A percentile compares a stretch with the other conserved stretches of the same genome.
These are phyloP conservation scores for Galaxea fascicularis DNA, from an alignment of 92 coral and sea anemone species.

Conservation along the genomic window DNA sequence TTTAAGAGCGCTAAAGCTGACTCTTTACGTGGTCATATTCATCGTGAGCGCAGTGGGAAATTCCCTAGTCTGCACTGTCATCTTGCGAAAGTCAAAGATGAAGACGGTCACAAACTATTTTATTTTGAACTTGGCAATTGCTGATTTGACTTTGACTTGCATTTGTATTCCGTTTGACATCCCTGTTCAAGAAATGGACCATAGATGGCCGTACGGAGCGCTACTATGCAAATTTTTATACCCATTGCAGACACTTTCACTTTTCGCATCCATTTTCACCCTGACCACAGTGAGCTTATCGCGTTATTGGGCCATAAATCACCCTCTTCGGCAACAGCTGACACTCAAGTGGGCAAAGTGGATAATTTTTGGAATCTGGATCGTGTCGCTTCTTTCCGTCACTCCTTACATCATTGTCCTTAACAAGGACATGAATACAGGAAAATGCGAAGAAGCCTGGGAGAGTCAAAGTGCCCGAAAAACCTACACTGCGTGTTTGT, in stretches of 20 bases:
- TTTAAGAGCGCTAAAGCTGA: constrained; percentile 55
- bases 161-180: constrained; percentile 83
- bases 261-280: constrained; percentile 81
- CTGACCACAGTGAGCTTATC: constrained; percentile 71
- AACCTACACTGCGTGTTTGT: constrained; percentile 69
- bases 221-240: constrained; percentile 74
- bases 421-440: constrained; percentile 30
- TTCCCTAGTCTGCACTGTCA: constrained; percentile 72
- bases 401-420: constrained; percentile 75
- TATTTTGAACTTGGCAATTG: constrained; percentile 80
- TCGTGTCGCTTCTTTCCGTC: constrained; percentile 71
- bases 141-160: constrained; percentile 79
- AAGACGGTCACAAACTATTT: constrained; percentile 89
- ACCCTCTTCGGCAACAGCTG: constrained; percentile 79
- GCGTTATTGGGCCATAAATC: constrained; percentile 90
- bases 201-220: constrained; percentile 78
- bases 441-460: constrained; percentile 76
- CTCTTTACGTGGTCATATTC: constrained; percentile 70
- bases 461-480: constrained; percentile 48
- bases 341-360: constrained; percentile 65
- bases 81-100: constrained; percentile 75
- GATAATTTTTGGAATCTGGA: constrained; percentile 76
- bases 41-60: constrained; percentile 78
- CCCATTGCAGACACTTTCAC: constrained; percentile 79
- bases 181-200: constrained; percentile 74